A percentile compares a stretch with the other conserved stretches of the same genome.
Conservation (phyloP, 2,888 invertebrate genomes). For the Amiota mariae region DNA sequence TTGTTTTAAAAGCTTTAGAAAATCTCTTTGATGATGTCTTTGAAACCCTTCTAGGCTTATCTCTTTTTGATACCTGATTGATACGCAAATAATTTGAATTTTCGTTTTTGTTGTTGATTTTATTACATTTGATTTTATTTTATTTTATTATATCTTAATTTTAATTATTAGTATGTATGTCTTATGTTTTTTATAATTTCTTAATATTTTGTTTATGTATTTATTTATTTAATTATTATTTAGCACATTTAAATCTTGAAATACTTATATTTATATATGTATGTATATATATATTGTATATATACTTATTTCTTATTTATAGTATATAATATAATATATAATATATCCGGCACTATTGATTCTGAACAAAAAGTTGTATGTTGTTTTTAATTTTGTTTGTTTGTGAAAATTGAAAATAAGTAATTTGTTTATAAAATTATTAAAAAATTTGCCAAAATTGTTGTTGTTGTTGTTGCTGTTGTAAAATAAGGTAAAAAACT, state of each 20-base stretch:
- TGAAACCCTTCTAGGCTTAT: neutral
- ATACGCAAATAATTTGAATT: constrained; percentile 27
- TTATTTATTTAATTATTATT: constrained; percentile 32
- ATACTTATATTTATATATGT: constrained; percentile 53
- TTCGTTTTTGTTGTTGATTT: constrained; percentile 11
- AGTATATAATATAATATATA: constrained; percentile 40
- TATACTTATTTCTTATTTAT: constrained; percentile 50
- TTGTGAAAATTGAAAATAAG: constrained; percentile 22
- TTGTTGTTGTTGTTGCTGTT: constrained; percentile 28
- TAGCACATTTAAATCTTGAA: constrained; percentile 53
- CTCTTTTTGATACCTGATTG: neutral
- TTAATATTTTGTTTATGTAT: neutral
- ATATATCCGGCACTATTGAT: constrained; percentile 74
- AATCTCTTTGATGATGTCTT: neutral
- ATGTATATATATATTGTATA: constrained; percentile 33
- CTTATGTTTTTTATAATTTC: neutral
- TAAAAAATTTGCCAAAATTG: constrained; percentile 18
- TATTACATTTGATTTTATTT: constrained; percentile 34
- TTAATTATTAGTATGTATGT: neutral
- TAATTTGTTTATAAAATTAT: constrained; percentile 16
- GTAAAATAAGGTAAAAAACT: neutral
- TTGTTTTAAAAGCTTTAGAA: constrained; percentile 25
- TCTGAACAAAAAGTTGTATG: constrained; percentile 59
- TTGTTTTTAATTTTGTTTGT: constrained; percentile 43
- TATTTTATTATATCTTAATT: constrained; percentile 2